phyloP scores from a whole-genome alignment of 2,888 invertebrate genomes.

The Eupithecia dodoneata region DNA sequence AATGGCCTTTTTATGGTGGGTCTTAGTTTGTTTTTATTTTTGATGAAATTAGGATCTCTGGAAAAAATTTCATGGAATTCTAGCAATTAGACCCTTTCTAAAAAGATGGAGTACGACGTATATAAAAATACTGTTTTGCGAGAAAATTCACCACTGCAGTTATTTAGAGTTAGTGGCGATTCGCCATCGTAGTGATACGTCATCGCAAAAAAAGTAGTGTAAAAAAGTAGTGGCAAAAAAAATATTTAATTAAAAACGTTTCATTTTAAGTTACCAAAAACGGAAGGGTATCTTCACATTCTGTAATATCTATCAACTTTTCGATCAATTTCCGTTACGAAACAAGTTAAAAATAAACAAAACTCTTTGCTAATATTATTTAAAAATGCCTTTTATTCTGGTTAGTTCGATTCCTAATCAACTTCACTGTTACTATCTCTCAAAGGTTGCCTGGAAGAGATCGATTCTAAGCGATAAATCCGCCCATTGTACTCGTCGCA shows the following conservation, averaged over 20 bases:
- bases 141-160: not conserved
- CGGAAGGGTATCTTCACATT: not conserved
- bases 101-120: not conserved
- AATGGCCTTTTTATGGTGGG: slow-evolving; percentile 36
- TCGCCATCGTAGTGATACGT: no score
- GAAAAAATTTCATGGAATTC: slow-evolving; percentile 5
- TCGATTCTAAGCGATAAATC: no score
- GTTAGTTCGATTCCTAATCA: no score
- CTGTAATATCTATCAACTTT: not conserved
- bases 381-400: no score
- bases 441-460: no score
- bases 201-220: no score
- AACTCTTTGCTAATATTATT: no score
- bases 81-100: not conserved
- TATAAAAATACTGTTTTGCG: not conserved
- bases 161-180: no score
- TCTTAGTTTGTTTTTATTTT: slow-evolving; percentile 35
- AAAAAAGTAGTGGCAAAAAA: no score
- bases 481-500: no score
- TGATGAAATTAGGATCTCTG: slow-evolving; percentile 7
- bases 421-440: not conserved
- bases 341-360: not conserved
- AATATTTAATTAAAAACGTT: no score
- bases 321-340: not conserved
- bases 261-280: not conserved